phyloP scores from a whole-genome alignment of 2,113 vertebrate species.

The Mesembrinibis cayennensis region DNA sequence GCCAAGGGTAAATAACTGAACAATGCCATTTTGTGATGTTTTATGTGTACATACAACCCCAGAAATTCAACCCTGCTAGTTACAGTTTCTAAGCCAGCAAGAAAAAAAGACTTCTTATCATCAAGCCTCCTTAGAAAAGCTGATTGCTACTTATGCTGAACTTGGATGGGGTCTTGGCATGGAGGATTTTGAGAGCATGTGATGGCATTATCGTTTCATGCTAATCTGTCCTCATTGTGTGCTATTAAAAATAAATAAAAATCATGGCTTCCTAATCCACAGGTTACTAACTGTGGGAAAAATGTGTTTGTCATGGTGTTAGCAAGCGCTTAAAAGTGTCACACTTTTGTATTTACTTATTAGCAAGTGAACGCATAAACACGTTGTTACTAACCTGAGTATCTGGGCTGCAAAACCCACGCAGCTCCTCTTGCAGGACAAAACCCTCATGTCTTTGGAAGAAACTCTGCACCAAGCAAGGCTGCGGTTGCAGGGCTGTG shows the following conservation, averaged over 20 bases:
- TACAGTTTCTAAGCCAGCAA: background rate
- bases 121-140: background rate
- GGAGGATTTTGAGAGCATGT: conserved; percentile 30
- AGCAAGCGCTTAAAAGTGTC: background rate
- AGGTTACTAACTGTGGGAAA: conserved; percentile 19
- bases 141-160: conserved; percentile 6
- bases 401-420: background rate
- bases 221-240: conserved; percentile 20
- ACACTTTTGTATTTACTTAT: conserved; percentile 6
- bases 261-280: conserved; percentile 14
- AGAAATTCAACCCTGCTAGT: background rate
- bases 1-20: background rate
- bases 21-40: background rate
- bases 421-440: background rate
- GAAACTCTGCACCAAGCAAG: background rate
- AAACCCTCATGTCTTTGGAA: background rate
- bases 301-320: background rate
- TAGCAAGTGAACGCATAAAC: background rate
- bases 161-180: background rate
- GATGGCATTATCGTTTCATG: conserved; percentile 10
- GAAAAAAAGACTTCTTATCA: background rate
- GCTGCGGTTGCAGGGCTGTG: background rate
- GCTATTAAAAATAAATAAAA: conserved; percentile 43
- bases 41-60: background rate
- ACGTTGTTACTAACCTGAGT: background rate